phyloP scores from a whole-genome alignment of 2,113 vertebrate genomes.

The Podarcis raffonei region DNA sequence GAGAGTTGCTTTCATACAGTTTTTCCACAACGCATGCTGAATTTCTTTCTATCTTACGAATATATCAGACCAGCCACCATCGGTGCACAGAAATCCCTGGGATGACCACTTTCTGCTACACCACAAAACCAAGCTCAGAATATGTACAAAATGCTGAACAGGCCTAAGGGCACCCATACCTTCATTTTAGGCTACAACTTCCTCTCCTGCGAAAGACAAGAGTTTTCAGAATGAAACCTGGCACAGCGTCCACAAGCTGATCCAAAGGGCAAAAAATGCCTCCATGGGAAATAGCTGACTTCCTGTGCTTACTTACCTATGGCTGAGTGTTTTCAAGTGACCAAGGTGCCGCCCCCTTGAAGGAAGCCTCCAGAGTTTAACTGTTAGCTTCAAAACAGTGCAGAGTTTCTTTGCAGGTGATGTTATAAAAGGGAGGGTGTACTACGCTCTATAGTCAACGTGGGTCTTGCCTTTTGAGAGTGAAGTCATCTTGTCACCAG shows the following conservation, averaged over 20 bases:
- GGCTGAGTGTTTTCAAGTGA: neutral
- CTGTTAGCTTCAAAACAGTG: neutral
- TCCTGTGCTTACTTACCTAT: neutral
- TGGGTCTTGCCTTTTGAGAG: neutral
- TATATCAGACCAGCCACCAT: too few relatives aligned
- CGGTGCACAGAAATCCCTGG: neutral
- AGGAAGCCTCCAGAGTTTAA: neutral
- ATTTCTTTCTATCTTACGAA: too few relatives aligned
- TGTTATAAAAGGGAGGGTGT: neutral
- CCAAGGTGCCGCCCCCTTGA: neutral
- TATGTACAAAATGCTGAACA: neutral
- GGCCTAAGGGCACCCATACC: too few relatives aligned
- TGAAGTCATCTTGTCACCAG: neutral
- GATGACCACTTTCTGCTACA: neutral
- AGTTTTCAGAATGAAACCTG: neutral
- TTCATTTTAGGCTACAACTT: neutral
- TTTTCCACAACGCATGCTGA: neutral
- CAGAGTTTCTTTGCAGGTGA: too few relatives aligned
- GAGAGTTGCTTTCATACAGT: neutral
- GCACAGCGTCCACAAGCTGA: neutral
- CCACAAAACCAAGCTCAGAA: neutral
- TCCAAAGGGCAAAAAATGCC: neutral
- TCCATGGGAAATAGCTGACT: neutral
- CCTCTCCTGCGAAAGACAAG: neutral
- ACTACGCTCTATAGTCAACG: too few relatives aligned